A percentile compares a stretch with the other conserved stretches of the same genome.
Evolutionary conservation across 2,888 invertebrate genomes (phyloP).

Genomic region (Drosophila yooni): DNA sequence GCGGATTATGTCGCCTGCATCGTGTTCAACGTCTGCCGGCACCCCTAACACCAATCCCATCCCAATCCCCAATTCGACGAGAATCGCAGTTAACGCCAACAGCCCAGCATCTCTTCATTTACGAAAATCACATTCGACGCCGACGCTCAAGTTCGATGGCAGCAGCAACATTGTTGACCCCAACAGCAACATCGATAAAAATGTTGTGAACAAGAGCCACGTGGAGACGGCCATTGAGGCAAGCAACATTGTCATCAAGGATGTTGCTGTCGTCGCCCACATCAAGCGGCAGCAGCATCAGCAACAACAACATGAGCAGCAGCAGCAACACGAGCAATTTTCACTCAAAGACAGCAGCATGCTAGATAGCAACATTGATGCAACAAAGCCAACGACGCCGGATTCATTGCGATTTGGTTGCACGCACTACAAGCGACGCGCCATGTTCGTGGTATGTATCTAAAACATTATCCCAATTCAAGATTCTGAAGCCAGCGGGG

Average conservation of each 20-base stretch:
- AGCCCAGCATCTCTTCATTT: conserved; percentile 38
- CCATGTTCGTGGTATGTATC: conserved; percentile 92
- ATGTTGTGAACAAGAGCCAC: conserved; percentile 22
- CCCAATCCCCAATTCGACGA: conserved; percentile 29
- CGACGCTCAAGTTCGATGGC: conserved; percentile 55
- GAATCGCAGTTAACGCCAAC: conserved; percentile 73
- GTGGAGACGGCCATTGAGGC: conserved; percentile 45
- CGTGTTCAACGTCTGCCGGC: conserved; percentile 37
- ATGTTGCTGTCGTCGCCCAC: conserved; percentile 54
- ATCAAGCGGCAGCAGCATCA: conserved; percentile 39
- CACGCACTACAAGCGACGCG: conserved; percentile 93
- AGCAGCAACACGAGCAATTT: conserved; percentile 52
- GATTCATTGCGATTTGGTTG: conserved; percentile 87
- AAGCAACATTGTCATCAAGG: conserved; percentile 41
- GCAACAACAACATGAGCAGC: conserved; percentile 16
- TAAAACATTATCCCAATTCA: no score
- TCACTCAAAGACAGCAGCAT: conserved; percentile 23
- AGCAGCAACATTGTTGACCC: conserved; percentile 35
- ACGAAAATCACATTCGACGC: conserved; percentile 75
- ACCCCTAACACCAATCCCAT: conserved; percentile 8
- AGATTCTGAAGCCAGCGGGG: not conserved
- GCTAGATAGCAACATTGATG: conserved; percentile 21
- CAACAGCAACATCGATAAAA: conserved; percentile 27
- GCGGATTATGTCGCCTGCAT: conserved; percentile 66
- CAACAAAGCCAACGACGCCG: conserved; percentile 53